Evolutionary conservation across 1,140 invertebrate species (phyloP), one percentile per base, ranked within the genome.

Genomic region (Orchesella cincta): DNA sequence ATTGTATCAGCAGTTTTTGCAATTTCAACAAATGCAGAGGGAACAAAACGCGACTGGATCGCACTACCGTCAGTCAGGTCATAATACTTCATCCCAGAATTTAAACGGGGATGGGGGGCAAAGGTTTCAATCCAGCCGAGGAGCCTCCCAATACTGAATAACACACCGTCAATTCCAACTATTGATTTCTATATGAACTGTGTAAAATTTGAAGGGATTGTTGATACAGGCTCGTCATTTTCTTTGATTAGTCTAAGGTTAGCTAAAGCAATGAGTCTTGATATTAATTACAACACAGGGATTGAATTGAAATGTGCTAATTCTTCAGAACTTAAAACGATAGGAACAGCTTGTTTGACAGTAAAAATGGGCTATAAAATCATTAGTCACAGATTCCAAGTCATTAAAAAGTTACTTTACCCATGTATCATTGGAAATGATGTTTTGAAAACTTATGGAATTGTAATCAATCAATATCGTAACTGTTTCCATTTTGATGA

Each of bases 401-500:
- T 71, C 5, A 16, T 23, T 12, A 23, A 71, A 34, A 71, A 33
- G 14, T 26, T 73, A 18, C 1, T 28, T 39, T 5, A 14, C 16
- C 71, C 71, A 31, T 46, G 34, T 46, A 28, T 73, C 46, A 23
- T 73, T 16, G 71, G 71, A 8, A 5, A 28, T 23, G 71, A 36
- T 73, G 5, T 73, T n/a, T 5, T 39, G 3, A 39, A n/a, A 31
- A 39, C 2, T 8, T n/a, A 73, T 28, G 71, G 71, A 23, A 39
- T 73, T 28, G 29, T 73, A 8, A 3, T 28, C 12, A 28, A 73
- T 39, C 31, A 2, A 2, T 3, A 73, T 39, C 1, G 1, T 5
- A 73, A 46, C 20, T 14, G 1, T 5, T 73, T 73, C 26, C 26
- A 31, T 39, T 73, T 39, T 46, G 29, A 73, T n/a, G 71, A 73